phyloP scores from a whole-genome alignment of 1,140 invertebrate genomes.

The Macrobrachium rosenbergii region DNA sequence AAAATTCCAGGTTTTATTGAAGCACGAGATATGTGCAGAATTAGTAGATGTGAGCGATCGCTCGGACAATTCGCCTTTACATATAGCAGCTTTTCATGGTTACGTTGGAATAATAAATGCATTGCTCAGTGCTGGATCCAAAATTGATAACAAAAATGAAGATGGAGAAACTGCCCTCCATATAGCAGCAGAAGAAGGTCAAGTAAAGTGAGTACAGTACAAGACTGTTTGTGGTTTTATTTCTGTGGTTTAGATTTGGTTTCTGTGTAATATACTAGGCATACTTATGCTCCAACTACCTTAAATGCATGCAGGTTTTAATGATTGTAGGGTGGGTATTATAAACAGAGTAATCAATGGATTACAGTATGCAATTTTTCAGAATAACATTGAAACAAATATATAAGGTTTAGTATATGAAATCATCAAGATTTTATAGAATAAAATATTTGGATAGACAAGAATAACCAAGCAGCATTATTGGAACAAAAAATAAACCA shows the following conservation, averaged over 20 bases:
- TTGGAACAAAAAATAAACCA: no score
- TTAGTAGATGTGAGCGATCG: conserved; percentile 71
- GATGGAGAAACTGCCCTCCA: conserved; percentile 74
- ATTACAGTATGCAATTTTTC: no score
- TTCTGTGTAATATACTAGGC: not conserved
- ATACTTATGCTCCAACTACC: no score
- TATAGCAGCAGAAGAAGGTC: conserved; percentile 71
- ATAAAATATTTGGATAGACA: no score
- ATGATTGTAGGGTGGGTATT: no score
- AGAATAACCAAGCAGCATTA: no score
- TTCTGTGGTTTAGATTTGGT: not conserved
- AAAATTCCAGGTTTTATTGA: conserved; percentile 67
- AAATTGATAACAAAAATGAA: conserved; percentile 72
- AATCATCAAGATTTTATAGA: no score
- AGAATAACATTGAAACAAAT: no score
- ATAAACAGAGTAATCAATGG: no score
- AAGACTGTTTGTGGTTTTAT: not conserved
- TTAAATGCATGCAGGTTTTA: no score
- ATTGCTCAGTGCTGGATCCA: conserved; percentile 70
- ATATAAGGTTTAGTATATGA: no score
- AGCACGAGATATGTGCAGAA: conserved; percentile 66
- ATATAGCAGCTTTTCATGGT: conserved; percentile 71
- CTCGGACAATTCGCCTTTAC: conserved; percentile 71
- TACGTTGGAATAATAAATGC: conserved; percentile 70
- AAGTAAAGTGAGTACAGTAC: conserved; percentile 69